Base-by-base conservation (phyloP, 2,888 invertebrate genomes). In the Plutella xylostella region DNA sequence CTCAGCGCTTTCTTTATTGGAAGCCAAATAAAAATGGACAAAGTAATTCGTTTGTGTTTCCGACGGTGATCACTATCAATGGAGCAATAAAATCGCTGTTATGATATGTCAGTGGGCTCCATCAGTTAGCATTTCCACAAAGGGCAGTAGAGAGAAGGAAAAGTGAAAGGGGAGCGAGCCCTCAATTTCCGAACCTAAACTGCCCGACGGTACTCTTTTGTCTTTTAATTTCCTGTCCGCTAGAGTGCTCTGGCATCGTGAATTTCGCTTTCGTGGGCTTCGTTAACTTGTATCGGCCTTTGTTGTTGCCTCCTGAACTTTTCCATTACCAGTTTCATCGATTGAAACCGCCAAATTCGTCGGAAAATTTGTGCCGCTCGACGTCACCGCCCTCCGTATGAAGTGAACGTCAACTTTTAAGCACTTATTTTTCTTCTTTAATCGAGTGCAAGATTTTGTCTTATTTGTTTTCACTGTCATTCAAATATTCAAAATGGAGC, bases 161-260 rank as follows among this genome's bases (percentile, higher is more conserved):
- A 65, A 60, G 59, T 55, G 51, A 60, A 60, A 62, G 60, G 34
- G 54, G 55, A 72, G 63, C 67, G 68, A 69, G 68, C 71, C 75
- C 69, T 68, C 72, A 63, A 73, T 78, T 80, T 78, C 76, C 77
- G 72, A 74, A 61, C 61, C 71, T 69, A 72, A 73, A 71, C 77
- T 75, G 73, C 70, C 72, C 60, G 63, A 64, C 72, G 69, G 68
- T 64, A 72, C 69, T 79, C 79, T 80, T 80, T 83, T 83, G 80
- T 83, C 79, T 78, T 79, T 79, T 82, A 79, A 82, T 83, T 82
- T 82, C 82, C 80, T 77, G 77, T 67, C 72, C 72, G 66, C 68
- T 64, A 70, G 68, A 73, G 71, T 68, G 68, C 48, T 71, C 69
- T 68, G 61, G 68, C 63, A 68, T 72, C 72, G 69, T 72, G 72